Base-by-base conservation (phyloP, 2,888 invertebrate species). In the Eilema sororculum region DNA sequence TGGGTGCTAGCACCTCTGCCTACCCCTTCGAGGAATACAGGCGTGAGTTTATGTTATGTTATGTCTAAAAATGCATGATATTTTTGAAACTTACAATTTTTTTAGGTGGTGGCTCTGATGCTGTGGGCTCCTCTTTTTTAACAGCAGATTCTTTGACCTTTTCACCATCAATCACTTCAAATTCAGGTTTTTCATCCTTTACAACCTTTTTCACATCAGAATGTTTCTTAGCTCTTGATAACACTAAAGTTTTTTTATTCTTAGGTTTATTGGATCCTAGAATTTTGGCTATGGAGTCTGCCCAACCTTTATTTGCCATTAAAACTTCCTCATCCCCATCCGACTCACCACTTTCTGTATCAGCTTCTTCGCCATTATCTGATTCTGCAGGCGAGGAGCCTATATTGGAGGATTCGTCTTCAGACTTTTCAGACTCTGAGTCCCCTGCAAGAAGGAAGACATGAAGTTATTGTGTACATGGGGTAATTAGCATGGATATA, bases 251-350 rank as follows among this genome's bases (percentile, higher is more conserved):
- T 87, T 97, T 98, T 82, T 97, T 97, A 59, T 96, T 96, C 89
- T 97, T 97, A 0, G 98, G 97, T 87, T 97, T 97, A 37, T 96
- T 97, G 2, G 97, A 96, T 72, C 96, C 96, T 30, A 98, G 94
- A 78, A 98, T 97, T 91, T 98, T 98, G 10, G 97, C 95, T 86
- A 98, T 96, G 0, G 97, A 98, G 91, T 98, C 97, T 2, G 98
- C 98, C 98, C 98, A 98, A 3, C 97, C 97, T 75, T 96, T 92
- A 88, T 98, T 98, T 0, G 95, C 87, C 67, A 93, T 80, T n/a
- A 95, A 71, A 61, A 82, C 77, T 9, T 84, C 83, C 22, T 79
- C 77, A 61, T 84, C 82, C 20, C 70, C 80, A 79, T 46, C 83
- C 41, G 86, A 83, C 12, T 68, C 74, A 62, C 46, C 74, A 71